These are phyloP conservation scores for Bombyx mori DNA, from an alignment of 1,140 invertebrate species.

Conservation along the genomic window ASM3026992v2 NC_085117.1:11821001-11821500, in stretches of 20 bases:
- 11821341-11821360: background rate
- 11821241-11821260: conserved; percentile 66
- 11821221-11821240: conserved; percentile 58
- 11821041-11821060: no score
- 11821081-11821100: no score
- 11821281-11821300: conserved; percentile 64
- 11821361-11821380: no score
- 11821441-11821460: no score
- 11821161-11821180: conserved; percentile 67
- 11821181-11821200: conserved; percentile 69
- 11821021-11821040: no score
- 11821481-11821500: no score
- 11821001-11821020: no score
- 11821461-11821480: no score
- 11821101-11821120: conserved; percentile 14
- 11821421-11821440: no score
- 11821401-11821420: no score
- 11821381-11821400: no score
- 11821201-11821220: conserved; percentile 68
- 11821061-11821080: no score
- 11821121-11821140: conserved; percentile 38
- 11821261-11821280: conserved; percentile 68
- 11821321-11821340: conserved; percentile 54
- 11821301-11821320: conserved; percentile 65
- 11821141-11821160: conserved; percentile 67